These are phyloP conservation scores for Cerceris rybyensis DNA, from an alignment of 2,888 invertebrate species.

Conservation along the genomic window DNA sequence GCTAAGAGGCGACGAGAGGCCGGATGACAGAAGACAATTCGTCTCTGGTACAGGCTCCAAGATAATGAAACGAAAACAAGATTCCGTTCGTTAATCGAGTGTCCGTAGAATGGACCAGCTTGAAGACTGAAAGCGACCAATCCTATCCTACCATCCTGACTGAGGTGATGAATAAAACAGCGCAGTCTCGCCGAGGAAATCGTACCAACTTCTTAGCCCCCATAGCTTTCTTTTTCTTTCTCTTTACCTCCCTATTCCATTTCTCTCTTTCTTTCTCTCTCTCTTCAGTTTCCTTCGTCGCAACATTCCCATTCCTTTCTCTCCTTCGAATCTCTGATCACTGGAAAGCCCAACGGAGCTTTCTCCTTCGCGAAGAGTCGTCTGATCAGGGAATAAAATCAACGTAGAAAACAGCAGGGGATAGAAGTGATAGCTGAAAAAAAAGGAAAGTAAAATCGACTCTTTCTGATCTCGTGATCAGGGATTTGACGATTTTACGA, in stretches of 20 bases:
- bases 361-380: conserved; percentile 16
- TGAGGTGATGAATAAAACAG: conserved; percentile 70
- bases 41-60: conserved; percentile 10
- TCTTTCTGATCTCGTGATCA: conserved; percentile 14
- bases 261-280: conserved; percentile 1
- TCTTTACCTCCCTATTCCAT: not conserved
- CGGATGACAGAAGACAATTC: conserved; percentile 38
- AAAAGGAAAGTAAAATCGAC: not conserved
- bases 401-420: conserved; percentile 10
- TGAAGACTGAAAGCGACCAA: conserved; percentile 52
- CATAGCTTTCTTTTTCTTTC: conserved; percentile 15
- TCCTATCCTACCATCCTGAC: conserved; percentile 52
- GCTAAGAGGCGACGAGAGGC: conserved; percentile 7
- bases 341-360: conserved; percentile 30
- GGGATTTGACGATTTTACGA: conserved; percentile 9
- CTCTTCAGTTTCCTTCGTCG: not conserved
- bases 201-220: conserved; percentile 59
- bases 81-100: conserved; percentile 58
- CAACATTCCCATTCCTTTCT: not conserved
- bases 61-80: conserved; percentile 64
- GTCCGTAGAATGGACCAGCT: conserved; percentile 34
- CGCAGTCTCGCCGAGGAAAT: conserved; percentile 61
- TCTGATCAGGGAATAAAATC: conserved; percentile 19
- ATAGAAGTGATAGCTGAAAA: not conserved
- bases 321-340: conserved; percentile 8